Percentiles rank a stretch among this genome's conserved stretches.
These are phyloP conservation scores for Hydra vulgaris DNA, from an alignment of 30 jellyfish, hydroid and myxozoan genomes.

Conservation along the genomic window DNA sequence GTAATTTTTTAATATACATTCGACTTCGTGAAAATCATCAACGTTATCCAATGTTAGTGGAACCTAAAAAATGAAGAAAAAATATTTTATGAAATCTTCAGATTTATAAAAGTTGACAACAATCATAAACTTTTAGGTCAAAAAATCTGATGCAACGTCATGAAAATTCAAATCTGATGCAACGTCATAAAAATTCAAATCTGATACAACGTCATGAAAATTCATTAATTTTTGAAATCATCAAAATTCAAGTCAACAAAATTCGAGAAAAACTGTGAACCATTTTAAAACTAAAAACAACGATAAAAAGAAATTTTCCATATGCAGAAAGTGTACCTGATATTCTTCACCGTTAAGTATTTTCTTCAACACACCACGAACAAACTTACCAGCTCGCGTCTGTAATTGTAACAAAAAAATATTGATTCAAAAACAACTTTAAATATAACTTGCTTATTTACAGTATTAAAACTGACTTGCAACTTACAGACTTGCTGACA, in stretches of 20 bases:
- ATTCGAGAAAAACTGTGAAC: not conserved
- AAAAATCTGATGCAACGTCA: no score
- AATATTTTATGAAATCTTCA: not conserved
- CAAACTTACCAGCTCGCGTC: constrained; percentile 83
- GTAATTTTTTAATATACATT: not conserved
- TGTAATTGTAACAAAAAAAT: not conserved
- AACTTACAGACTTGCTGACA: not conserved
- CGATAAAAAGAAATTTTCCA: not conserved
- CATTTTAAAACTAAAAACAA: not conserved
- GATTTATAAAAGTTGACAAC: not conserved
- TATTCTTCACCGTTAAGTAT: constrained; percentile 49
- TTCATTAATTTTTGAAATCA: no score
- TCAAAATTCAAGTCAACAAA: not conserved
- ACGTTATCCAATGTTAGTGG: constrained; percentile 87
- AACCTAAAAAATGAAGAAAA: constrained; percentile 23
- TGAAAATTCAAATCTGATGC: no score
- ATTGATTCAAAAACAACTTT: not conserved
- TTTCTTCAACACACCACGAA: constrained; percentile 62
- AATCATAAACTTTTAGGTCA: no score
- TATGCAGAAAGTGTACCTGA: constrained; percentile 30
- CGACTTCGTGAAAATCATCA: constrained; percentile 44
- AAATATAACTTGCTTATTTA: no score
- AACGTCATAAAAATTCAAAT: no score
- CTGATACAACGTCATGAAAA: no score
- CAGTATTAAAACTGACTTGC: not conserved